A percentile compares a stretch with the other conserved stretches of the same genome.
Conservation (phyloP, 1,140 invertebrate genomes). For the Neotoxoptera formosana region DNA sequence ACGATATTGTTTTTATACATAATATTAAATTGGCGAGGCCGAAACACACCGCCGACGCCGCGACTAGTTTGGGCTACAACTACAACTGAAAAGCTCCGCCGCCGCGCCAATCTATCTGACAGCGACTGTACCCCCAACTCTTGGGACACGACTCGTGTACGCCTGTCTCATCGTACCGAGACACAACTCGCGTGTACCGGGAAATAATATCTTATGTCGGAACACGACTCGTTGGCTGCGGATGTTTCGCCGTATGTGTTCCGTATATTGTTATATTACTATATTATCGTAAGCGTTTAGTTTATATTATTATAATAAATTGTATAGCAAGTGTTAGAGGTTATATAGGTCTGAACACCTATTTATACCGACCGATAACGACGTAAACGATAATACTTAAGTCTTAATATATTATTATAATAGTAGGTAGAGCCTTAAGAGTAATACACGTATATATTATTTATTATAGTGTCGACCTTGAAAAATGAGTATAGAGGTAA, state of each 20-base stretch:
- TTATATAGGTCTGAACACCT: neutral
- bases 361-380: neutral
- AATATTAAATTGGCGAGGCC: no score
- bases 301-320: neutral
- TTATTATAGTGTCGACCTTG: neutral
- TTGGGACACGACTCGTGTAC: no score
- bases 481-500: neutral
- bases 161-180: no score
- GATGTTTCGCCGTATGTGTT: neutral
- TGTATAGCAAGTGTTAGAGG: neutral
- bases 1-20: no score
- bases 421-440: neutral
- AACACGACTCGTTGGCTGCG: no score
- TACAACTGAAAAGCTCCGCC: no score
- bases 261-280: neutral
- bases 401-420: neutral
- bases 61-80: no score
- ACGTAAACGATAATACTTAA: neutral
- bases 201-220: no score
- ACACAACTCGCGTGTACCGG: no score
- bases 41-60: no score
- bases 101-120: no score
- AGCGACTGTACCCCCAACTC: no score
- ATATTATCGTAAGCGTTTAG: neutral
- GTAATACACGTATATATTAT: neutral